Percentiles rank a stretch among this genome's conserved stretches.
Conservation (phyloP, 1,140 invertebrate species). For the Aphis craccivora region DNA sequence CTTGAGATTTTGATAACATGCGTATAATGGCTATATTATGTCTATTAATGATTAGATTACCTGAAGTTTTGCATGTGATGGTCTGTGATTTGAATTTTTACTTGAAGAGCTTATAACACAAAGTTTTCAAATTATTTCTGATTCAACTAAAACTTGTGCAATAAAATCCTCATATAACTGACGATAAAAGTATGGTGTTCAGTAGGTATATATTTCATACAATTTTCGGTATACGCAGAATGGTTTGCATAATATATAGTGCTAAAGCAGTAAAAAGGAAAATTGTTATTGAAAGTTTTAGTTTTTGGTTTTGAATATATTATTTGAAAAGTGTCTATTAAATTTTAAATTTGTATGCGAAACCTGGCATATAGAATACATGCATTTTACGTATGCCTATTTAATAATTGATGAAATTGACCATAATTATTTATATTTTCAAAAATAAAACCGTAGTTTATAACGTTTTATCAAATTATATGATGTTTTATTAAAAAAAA, state of each 20-base stretch:
- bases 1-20: not conserved
- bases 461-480: not conserved
- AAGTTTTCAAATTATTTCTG: constrained; percentile 28
- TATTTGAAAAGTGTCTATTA: not conserved
- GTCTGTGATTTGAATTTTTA: not conserved
- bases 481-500: too few relatives aligned
- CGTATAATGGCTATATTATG: not conserved
- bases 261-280: not conserved
- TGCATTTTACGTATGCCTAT: not conserved
- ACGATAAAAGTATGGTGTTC: not conserved
- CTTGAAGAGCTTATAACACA: not conserved
- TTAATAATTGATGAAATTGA: not conserved
- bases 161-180: not conserved
- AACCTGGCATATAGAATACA: not conserved
- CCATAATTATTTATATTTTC: not conserved
- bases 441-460: not conserved
- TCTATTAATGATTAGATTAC: not conserved
- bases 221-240: not conserved
- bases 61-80: not conserved
- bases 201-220: not conserved
- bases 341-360: not conserved
- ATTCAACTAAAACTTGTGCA: constrained; percentile 9
- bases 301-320: constrained; percentile 5
- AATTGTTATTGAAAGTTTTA: not conserved
- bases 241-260: not conserved